Base-by-base conservation (phyloP, 1,140 invertebrate species). In the Scaptomyza pallida region DNA sequence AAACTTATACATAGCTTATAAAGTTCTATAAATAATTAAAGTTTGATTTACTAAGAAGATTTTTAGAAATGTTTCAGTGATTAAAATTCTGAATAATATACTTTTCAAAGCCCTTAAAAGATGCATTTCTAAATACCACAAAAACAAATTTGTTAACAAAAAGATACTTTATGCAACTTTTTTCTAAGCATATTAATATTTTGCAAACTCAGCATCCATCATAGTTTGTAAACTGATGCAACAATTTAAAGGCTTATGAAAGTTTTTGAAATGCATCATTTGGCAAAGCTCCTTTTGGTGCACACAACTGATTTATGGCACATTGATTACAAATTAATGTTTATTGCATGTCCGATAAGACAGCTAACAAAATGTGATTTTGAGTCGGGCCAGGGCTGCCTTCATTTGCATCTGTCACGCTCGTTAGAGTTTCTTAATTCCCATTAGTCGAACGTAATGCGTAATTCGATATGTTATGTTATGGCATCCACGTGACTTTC, bases 331-430 rank as follows among this genome's bases (percentile, higher is more conserved):
- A 70, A 51, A 51, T 71, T 64, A 45, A 44, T 71, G 52, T 65
- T 64, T 56, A 71, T 64, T 64, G 61, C 45, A 43, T 30, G 33
- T 33, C 40, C 44, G 47, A 69, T 69, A 62, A 47, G 41, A 41
- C 26, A 55, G 26, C 47, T 26, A 52, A n/a, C 30, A 19, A 63
- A 60, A 76, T 80, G 72, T 47, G 57, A 60, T 59, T 15, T 1
- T 10, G 17, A 54, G 52, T 4, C 43, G 52, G 4, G 33, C 33
- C 33, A 10, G 41, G n/a, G 52, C 21, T 62, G 56, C 75, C 50
- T 65, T 55, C 68, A 80, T 81, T 80, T 80, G 78, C 78, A 80
- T 80, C 81, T 80, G 78, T 80, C 73, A 80, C 62, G 78, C 78
- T 80, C 78, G 78, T 80, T 80, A 72, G 73, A 56, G 57, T 52